Conservation (phyloP, 1,140 invertebrate species). For the Sipha flava region DNA sequence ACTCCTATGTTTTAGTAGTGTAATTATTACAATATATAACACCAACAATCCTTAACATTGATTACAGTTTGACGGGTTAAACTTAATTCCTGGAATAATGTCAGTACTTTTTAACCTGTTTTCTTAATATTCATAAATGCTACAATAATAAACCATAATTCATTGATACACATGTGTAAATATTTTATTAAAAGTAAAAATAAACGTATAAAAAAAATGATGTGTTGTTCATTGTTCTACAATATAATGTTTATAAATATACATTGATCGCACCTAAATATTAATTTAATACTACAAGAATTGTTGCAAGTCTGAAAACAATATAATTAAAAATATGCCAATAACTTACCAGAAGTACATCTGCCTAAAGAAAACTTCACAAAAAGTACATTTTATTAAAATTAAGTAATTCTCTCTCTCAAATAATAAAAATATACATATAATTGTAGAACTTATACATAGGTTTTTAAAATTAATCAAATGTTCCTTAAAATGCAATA, state of each 20-base stretch:
- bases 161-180: background rate
- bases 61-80: background rate
- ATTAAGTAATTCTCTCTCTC: too few relatives aligned
- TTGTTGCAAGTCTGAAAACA: background rate
- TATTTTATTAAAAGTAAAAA: conserved; percentile 6
- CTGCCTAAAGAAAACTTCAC: too few relatives aligned
- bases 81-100: background rate
- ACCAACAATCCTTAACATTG: background rate
- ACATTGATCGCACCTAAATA: background rate
- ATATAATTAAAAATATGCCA: background rate
- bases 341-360: too few relatives aligned
- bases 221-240: background rate
- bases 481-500: background rate
- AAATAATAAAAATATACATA: background rate
- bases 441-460: background rate
- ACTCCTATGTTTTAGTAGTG: background rate
- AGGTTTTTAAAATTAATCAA: background rate
- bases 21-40: background rate
- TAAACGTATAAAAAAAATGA: background rate
- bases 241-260: background rate
- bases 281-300: background rate
- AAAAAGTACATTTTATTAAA: background rate
- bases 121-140: too few relatives aligned
- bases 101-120: too few relatives aligned
- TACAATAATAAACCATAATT: too few relatives aligned